Conservation (phyloP, 1,140 invertebrate genomes). For the Drosophila parvula region DNA sequence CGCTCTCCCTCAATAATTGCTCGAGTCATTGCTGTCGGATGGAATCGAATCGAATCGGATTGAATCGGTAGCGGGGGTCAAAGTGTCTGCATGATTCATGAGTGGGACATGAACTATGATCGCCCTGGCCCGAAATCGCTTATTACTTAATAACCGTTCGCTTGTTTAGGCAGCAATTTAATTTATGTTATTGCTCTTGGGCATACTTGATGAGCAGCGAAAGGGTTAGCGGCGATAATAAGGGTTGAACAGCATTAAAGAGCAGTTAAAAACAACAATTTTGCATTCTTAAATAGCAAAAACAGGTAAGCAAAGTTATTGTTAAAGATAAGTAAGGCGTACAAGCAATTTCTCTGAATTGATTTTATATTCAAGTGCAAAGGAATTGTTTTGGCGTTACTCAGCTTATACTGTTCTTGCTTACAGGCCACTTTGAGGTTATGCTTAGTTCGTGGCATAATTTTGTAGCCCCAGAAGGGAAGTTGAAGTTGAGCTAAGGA, state of each 20-base stretch:
- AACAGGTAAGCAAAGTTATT: background rate
- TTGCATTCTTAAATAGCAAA: no score
- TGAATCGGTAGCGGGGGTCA: background rate
- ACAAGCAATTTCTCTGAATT: no score
- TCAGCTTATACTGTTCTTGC: no score
- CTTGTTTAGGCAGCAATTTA: slow-evolving; percentile 7
- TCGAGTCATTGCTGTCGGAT: slow-evolving; percentile 27
- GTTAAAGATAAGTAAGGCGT: background rate
- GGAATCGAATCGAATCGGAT: slow-evolving; percentile 14
- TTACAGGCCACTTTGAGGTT: no score
- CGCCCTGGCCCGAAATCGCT: slow-evolving; percentile 12
- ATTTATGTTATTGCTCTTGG: slow-evolving; percentile 6
- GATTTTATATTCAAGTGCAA: no score
- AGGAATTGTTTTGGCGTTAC: no score
- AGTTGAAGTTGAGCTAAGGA: no score
- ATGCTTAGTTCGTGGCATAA: no score
- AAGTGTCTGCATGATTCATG: slow-evolving; percentile 32
- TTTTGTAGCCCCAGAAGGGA: no score
- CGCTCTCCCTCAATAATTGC: slow-evolving; percentile 36
- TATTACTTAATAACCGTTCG: slow-evolving; percentile 11
- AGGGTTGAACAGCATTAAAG: no score
- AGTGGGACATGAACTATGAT: slow-evolving; percentile 25
- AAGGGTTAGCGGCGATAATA: no score
- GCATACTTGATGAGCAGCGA: slow-evolving; percentile 28
- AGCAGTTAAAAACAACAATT: no score